These are phyloP conservation scores for Condylura cristata DNA, from an alignment of 2,113 vertebrate species.

Conservation along the genomic window DNA sequence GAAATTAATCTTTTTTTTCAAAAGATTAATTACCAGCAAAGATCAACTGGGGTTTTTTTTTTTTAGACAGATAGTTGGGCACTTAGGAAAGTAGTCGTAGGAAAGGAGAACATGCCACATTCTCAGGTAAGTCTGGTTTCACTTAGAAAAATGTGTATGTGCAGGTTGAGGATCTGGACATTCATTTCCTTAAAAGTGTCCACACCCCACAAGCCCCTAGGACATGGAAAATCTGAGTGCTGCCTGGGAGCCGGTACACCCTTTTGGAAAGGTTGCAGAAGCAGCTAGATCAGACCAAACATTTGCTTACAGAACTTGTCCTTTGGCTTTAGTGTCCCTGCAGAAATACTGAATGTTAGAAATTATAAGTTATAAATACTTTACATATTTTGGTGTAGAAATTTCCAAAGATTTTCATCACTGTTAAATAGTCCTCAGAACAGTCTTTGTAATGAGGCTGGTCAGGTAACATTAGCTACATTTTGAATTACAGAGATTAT, in stretches of 20 bases:
- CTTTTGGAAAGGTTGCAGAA: neutral
- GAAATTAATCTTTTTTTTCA: too few species aligned
- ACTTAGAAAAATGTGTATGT: neutral
- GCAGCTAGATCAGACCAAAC: neutral
- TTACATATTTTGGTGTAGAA: neutral
- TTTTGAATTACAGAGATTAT: conserved; percentile 42
- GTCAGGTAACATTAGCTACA: neutral
- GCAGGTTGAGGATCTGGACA: neutral
- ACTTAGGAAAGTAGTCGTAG: neutral
- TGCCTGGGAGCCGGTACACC: neutral
- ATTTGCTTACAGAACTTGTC: neutral
- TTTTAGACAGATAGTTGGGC: neutral
- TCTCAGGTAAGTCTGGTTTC: neutral
- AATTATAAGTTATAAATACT: conserved; percentile 38
- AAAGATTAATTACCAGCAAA: too few species aligned
- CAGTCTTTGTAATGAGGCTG: neutral
- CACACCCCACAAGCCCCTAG: neutral
- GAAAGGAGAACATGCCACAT: neutral
- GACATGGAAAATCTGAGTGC: neutral
- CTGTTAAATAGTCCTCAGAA: neutral
- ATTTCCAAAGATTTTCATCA: conserved; percentile 27
- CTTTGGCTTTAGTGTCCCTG: neutral
- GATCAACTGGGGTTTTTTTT: neutral
- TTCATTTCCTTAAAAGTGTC: conserved; percentile 24
- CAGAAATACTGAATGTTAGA: neutral